Evolutionary conservation across 2,113 vertebrate genomes (phyloP).

Genomic region (Choloepus hoffmanni): DNA sequence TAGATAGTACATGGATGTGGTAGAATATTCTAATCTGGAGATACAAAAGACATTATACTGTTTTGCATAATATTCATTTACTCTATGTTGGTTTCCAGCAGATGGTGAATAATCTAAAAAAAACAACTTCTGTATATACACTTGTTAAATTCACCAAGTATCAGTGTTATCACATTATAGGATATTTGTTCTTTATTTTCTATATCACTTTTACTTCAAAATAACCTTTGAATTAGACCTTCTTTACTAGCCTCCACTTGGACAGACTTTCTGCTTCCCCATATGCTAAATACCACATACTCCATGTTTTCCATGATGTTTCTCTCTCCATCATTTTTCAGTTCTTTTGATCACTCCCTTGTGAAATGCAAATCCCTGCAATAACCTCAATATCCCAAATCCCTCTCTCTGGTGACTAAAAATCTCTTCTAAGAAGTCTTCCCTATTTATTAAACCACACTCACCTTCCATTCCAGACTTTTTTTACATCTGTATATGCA

Average conservation of each 20-base stretch:
- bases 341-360: not conserved
- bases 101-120: not conserved
- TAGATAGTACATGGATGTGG: not conserved
- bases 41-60: not conserved
- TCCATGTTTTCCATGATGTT: not conserved
- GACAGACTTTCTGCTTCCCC: not conserved
- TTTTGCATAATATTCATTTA: not conserved
- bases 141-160: not conserved
- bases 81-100: not conserved
- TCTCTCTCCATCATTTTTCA: not conserved
- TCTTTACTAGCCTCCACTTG: not conserved
- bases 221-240: not conserved
- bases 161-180: not conserved
- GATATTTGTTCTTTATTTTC: not conserved
- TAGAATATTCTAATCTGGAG: not conserved
- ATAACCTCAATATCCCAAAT: not conserved
- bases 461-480: not conserved
- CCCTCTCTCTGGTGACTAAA: not conserved
- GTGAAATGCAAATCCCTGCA: not conserved
- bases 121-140: not conserved
- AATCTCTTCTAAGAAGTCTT: not conserved
- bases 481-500: not conserved
- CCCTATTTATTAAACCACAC: not conserved
- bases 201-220: not conserved
- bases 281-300: not conserved